Conservation (phyloP, 2,113 vertebrate genomes). For the Hiodon tergisus region DNA sequence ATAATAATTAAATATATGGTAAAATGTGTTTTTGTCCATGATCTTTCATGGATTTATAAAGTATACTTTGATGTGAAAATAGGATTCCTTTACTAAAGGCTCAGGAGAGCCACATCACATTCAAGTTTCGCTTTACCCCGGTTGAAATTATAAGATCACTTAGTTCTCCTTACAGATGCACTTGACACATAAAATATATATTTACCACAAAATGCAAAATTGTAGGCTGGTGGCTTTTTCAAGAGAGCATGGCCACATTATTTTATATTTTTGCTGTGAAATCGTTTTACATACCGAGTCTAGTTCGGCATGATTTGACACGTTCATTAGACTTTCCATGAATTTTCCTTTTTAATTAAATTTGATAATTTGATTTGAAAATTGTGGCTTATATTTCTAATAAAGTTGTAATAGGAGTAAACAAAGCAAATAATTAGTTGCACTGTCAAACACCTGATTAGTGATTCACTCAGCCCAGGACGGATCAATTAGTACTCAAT, state of each 20-base stretch:
- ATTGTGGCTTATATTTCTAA: background rate
- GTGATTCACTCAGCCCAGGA: background rate
- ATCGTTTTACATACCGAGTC: no score
- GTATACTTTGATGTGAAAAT: constrained; percentile 31
- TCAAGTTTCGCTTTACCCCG: background rate
- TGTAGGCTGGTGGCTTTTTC: no score
- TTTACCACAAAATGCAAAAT: no score
- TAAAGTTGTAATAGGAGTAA: background rate
- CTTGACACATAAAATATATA: no score
- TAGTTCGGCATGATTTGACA: background rate
- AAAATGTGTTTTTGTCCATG: background rate
- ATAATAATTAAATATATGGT: no score
- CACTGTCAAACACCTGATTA: background rate
- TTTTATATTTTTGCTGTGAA: no score
- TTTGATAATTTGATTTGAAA: background rate
- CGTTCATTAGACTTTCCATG: background rate
- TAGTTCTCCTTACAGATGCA: no score
- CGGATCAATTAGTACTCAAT: background rate
- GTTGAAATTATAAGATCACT: no score
- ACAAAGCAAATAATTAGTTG: background rate
- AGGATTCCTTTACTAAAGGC: constrained; percentile 39
- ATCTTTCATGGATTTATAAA: constrained; percentile 17
- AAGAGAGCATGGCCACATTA: no score
- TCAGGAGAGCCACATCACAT: constrained; percentile 38
- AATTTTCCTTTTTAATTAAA: no score